Percentiles rank a stretch among this genome's conserved stretches.
Conservation (phyloP, 2,888 invertebrate genomes). For the Lordiphosa andalusiaca region DNA sequence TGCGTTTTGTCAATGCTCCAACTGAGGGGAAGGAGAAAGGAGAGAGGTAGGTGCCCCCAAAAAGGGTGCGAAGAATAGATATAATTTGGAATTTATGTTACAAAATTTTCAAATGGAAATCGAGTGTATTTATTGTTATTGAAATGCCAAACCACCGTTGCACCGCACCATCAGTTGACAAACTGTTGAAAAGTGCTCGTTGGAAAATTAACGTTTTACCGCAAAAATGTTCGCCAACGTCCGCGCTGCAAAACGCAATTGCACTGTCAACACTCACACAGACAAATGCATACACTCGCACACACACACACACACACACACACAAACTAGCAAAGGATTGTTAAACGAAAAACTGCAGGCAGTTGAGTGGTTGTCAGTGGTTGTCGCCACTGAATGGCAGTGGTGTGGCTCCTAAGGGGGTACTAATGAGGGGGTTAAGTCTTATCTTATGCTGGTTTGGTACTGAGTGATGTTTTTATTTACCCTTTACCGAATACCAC, state of each 20-base stretch:
- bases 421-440: neutral
- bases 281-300: conserved; percentile 11
- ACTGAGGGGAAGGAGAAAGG: too few relatives aligned
- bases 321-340: conserved; percentile 41
- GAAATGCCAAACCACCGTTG: conserved; percentile 36
- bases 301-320: conserved; percentile 6
- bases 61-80: conserved; percentile 1
- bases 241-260: conserved; percentile 52
- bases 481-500: too few relatives aligned
- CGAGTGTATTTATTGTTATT: conserved; percentile 27
- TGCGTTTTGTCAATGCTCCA: conserved; percentile 21
- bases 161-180: conserved; percentile 40
- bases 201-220: conserved; percentile 73
- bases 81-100: conserved; percentile 9
- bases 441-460: too few relatives aligned
- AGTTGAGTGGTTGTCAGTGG: conserved; percentile 70
- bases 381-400: conserved; percentile 38
- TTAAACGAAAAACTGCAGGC: conserved; percentile 70
- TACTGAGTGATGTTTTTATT: too few relatives aligned
- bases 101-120: conserved; percentile 4
- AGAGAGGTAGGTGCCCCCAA: neutral
- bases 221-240: conserved; percentile 56
- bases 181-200: conserved; percentile 71
- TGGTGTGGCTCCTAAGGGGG: neutral
- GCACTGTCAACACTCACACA: conserved; percentile 66